Conservation (phyloP, 2,797 vertebrate species). For the Zenarchopterus dispar region DNA sequence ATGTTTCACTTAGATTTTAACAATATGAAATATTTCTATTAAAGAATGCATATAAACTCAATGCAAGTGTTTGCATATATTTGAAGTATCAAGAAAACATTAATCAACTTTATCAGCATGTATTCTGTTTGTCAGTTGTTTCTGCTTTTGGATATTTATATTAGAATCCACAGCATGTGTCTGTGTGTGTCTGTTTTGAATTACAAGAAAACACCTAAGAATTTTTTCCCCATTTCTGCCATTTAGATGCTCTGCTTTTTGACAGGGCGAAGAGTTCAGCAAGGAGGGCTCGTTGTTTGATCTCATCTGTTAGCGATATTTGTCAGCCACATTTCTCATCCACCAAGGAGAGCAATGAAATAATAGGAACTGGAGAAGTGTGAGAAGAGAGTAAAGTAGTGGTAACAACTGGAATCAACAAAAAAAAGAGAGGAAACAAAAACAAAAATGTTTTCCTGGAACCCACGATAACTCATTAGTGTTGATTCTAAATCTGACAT, state of each 20-base stretch:
- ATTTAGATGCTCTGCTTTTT: slow-evolving; percentile 34
- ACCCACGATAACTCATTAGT: neutral
- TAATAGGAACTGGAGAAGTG: slow-evolving; percentile 32
- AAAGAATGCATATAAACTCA: neutral
- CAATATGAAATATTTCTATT: slow-evolving; percentile 9
- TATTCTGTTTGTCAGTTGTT: slow-evolving; percentile 24
- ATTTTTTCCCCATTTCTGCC: slow-evolving; percentile 1
- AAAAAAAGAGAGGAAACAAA: neutral
- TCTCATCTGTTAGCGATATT: slow-evolving; percentile 48
- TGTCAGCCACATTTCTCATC: slow-evolving; percentile 59
- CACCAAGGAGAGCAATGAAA: slow-evolving; percentile 34
- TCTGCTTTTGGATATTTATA: slow-evolving; percentile 15
- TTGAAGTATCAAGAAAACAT: slow-evolving; percentile 15
- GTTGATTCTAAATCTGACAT: neutral
- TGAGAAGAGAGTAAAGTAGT: slow-evolving; percentile 18
- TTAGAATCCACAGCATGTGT: neutral
- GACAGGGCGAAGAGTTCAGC: slow-evolving; percentile 61
- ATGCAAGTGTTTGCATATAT: neutral
- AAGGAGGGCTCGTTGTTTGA: slow-evolving; percentile 30
- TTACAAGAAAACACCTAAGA: slow-evolving; percentile 21
- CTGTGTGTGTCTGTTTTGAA: slow-evolving; percentile 14
- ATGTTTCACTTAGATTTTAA: slow-evolving; percentile 10
- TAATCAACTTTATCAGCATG: slow-evolving; percentile 3
- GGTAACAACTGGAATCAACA: slow-evolving; percentile 16
- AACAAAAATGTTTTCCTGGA: neutral